Base-by-base conservation (phyloP, 2,797 vertebrate genomes). In the Myripristis murdjan region DNA sequence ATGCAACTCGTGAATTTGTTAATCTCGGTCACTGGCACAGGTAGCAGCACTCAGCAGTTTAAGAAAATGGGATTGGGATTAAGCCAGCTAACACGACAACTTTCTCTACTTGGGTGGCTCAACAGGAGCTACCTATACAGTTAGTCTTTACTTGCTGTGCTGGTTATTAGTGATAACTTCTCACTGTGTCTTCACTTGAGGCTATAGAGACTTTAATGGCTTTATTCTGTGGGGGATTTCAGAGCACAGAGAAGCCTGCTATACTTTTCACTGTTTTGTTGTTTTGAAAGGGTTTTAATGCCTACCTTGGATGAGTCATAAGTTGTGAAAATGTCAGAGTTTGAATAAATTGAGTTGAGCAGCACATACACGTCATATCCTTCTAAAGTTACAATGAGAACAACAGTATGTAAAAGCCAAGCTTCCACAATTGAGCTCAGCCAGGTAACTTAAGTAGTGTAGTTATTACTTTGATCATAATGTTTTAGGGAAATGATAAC, bases 31-130 rank as follows among this genome's bases (percentile, higher is more conserved):
- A 79, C 46, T 52, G 67, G 65, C 49, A 73, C 85, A 85, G 81
- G 66, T 79, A 76, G 59, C 80, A 59, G 62, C 66, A 73, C 5
- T 3, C 62, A 65, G 58, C 26, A 47, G 59, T 70, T 77, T 87
- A 73, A 73, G 58, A 64, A 79, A 79, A 37, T 62, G 53, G 68
- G 75, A 84, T 90, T 88, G n/a, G n/a, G n/a, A 89, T 9, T 58
- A 46, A 56, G 28, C 15, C 62, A 68, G 74, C 28, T 60, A 64
- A 81, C 54, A 8, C 62, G 46, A 23, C 56, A 68, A 47, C 67
- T 64, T 69, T 53, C 74, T 84, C 66, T 63, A 74, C 48, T 56
- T 59, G 61, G 75, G 57, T 60, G 63, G 77, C 16, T 77, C 35
- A 26, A 35, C 20, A 71, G 24, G 48, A 55, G 61, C 16, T 20